A percentile compares a stretch with the other conserved stretches of the same genome.
phyloP scores from a whole-genome alignment of 2,113 vertebrate species.

The Salvelinus sp. region DNA sequence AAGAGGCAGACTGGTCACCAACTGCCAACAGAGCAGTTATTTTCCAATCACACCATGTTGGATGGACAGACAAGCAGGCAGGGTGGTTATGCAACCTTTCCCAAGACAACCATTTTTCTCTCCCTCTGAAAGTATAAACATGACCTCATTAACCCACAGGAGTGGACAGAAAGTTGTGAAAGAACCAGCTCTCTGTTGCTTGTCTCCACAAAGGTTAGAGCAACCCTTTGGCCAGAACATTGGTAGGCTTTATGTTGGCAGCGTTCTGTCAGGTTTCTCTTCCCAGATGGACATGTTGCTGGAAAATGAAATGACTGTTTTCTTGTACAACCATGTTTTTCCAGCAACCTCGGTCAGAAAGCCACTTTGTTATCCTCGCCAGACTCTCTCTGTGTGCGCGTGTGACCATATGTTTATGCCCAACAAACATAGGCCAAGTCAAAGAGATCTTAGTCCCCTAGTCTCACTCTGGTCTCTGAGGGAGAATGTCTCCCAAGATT shows the following conservation, averaged over 20 bases:
- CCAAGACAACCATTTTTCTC: conserved; percentile 20
- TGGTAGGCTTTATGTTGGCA: conserved; percentile 28
- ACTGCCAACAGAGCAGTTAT: conserved; percentile 11
- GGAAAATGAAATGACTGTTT: conserved; percentile 47
- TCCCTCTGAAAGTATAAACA: conserved; percentile 19
- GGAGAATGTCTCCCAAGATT: conserved; percentile 25
- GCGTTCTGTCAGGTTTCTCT: not conserved
- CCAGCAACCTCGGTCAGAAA: conserved; percentile 1
- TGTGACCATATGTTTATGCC: not conserved
- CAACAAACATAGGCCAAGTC: conserved; percentile 34
- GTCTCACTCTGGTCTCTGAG: conserved; percentile 40
- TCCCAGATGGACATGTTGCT: conserved; percentile 17
- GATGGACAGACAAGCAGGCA: conserved; percentile 22
- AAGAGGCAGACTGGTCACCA: conserved; percentile 14
- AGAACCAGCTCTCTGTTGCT: conserved; percentile 49
- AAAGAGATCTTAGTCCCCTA: conserved; percentile 21
- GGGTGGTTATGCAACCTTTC: conserved; percentile 29
- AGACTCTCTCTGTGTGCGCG: no score
- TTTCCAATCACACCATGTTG: conserved; percentile 43
- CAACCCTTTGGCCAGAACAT: conserved; percentile 14
- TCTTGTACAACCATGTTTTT: conserved; percentile 13
- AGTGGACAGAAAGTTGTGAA: conserved; percentile 14
- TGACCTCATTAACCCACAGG: conserved; percentile 41
- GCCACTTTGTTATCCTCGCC: conserved; percentile 9
- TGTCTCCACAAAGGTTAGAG: conserved; percentile 8